These are phyloP conservation scores for Falco novaeseelandiae DNA, from an alignment of 2,797 vertebrate genomes.

Conservation along the genomic window DNA sequence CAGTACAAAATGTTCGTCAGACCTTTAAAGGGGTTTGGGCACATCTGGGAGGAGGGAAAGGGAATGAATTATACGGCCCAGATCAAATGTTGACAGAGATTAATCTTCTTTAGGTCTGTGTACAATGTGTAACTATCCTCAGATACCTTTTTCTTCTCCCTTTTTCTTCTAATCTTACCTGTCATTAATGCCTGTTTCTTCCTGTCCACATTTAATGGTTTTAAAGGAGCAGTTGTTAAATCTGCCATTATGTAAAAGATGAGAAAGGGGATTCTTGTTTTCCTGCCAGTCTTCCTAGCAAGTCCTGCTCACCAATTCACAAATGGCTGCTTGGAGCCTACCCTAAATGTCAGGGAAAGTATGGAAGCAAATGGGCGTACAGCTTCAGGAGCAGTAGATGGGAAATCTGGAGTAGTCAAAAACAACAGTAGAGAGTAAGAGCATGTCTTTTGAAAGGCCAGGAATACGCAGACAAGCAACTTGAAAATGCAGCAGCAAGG, in stretches of 20 bases:
- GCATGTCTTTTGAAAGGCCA: not conserved
- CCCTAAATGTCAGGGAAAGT: not conserved
- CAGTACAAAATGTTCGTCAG: not conserved
- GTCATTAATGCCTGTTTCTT: not conserved
- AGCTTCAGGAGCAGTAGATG: not conserved
- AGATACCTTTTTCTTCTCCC: not conserved
- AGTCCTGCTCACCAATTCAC: not conserved
- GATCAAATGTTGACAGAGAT: not conserved
- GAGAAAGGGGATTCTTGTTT: not conserved
- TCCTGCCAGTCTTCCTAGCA: not conserved
- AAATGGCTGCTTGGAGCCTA: not conserved
- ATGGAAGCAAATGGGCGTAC: not conserved
- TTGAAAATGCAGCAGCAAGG: not conserved
- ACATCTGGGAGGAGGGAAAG: not conserved
- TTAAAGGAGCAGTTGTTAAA: not conserved
- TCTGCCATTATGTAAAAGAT: not conserved
- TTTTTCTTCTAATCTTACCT: not conserved
- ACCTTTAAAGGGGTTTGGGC: not conserved
- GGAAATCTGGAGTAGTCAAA: not conserved
- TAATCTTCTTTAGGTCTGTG: not conserved
- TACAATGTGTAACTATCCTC: not conserved
- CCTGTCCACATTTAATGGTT: not conserved
- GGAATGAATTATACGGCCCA: not conserved
- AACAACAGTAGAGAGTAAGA: not conserved
- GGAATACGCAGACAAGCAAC: not conserved